phyloP scores from a whole-genome alignment of 2,113 vertebrate genomes.

The Sapajus apella region DNA sequence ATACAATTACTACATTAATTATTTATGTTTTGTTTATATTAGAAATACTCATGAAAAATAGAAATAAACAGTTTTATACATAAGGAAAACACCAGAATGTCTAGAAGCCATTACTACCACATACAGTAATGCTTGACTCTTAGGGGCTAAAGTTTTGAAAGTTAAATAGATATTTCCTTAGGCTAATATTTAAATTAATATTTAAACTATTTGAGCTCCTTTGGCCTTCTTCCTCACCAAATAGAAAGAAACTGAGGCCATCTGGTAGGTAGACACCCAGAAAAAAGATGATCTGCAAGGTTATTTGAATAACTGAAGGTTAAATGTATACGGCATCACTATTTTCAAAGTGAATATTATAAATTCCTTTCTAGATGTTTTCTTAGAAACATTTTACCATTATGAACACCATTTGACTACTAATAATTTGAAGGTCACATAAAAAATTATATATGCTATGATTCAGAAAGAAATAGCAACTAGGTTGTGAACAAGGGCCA shows the following conservation, averaged over 20 bases:
- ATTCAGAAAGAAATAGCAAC: not conserved
- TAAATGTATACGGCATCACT: not conserved
- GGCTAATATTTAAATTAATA: constrained; percentile 41
- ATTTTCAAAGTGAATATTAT: constrained; percentile 42
- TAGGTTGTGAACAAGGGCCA: not conserved
- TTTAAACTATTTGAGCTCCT: not conserved
- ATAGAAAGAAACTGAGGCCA: not conserved
- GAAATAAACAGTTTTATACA: not conserved
- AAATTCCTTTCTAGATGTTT: constrained; percentile 19
- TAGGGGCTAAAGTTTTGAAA: not conserved
- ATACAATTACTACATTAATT: not conserved
- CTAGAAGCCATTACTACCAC: not conserved
- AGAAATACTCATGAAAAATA: not conserved
- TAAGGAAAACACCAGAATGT: constrained; percentile 23
- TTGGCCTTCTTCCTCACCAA: not conserved
- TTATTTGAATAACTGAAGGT: constrained; percentile 24
- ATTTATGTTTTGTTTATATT: not conserved
- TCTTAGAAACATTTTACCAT: constrained; percentile 16
- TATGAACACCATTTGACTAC: constrained; percentile 22
- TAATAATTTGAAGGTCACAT: not conserved
- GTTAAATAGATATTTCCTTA: not conserved
- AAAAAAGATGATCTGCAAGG: not conserved
- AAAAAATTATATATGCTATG: not conserved
- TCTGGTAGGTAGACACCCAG: not conserved
- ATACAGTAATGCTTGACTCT: not conserved